Base-by-base conservation (phyloP, 2,797 vertebrate species). In the Danio albolineatus region DNA sequence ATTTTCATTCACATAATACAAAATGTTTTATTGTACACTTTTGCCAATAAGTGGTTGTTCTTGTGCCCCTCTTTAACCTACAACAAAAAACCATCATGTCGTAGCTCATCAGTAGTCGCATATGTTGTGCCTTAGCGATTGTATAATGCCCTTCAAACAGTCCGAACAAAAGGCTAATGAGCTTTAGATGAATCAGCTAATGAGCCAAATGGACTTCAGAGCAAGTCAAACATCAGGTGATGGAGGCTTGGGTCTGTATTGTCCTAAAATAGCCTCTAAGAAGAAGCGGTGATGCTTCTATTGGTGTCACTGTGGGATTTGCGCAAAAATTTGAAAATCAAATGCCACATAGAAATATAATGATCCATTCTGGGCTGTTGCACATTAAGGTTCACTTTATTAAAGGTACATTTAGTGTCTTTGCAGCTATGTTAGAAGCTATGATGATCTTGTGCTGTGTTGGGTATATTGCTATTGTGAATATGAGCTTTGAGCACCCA, bases 221-320 rank as follows among this genome's bases (percentile, higher is more conserved):
- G 54, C 19, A 39, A 73, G 56, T 48, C 41, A 73, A 28, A 73
- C 5, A 73, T 48, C 71, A 60, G 53, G 19, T 43, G 36, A 71
- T 56, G 10, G n/a, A 54, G 17, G 10, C 51, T 43, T 21, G 5
- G 9, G 10, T 4, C 44, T 61, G 9, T 2, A 7, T 10, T 62
- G 14, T 74, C 28, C 6, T 17, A 73, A 73, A 48, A 73, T 36
- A 49, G 19, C 1, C 1, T 48, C 46, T 36, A 48, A 44, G 10
- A 64, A 44, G 39, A 4, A 36, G 4, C 41, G 13, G 7, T 9
- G 39, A 72, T 57, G 38, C 46, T 19, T 28, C 44, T 17, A 39
- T 12, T 38, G 38, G 16, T 43, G 73, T 14, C n/a, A 41, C 6
- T 64, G 6, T 8, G 17, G 46, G 21, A 73, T 54, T 79, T 65